Evolutionary conservation across 2,113 vertebrate species (phyloP).

Genomic region (Colossoma macropomum): DNA sequence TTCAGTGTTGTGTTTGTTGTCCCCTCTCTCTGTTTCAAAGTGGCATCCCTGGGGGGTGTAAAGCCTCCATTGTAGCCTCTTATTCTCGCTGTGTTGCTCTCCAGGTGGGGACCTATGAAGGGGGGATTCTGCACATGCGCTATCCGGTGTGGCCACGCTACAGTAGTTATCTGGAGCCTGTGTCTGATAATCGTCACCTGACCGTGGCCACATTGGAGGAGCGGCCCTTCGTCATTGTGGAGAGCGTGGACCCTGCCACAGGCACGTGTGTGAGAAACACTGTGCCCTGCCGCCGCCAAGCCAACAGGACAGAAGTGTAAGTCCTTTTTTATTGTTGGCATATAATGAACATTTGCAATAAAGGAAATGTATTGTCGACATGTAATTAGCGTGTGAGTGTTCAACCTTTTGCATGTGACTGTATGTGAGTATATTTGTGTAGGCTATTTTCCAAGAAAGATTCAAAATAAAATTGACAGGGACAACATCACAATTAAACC

Average conservation of each 20-base stretch:
- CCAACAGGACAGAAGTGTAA: constrained; percentile 89
- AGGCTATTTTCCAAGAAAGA: too few species aligned
- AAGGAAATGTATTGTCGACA: too few species aligned
- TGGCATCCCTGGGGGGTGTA: background rate
- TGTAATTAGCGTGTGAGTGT: too few species aligned
- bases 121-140: constrained; percentile 91
- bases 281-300: constrained; percentile 93
- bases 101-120: constrained; percentile 92
- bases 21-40: background rate
- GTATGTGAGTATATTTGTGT: too few species aligned
- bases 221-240: constrained; percentile 96
- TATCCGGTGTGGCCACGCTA: constrained; percentile 98
- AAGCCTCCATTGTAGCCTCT: constrained; percentile 16
- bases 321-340: background rate
- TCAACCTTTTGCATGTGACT: too few species aligned
- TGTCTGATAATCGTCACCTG: constrained; percentile 90
- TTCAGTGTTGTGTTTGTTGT: background rate
- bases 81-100: constrained; percentile 12
- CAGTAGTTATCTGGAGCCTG: constrained; percentile 87
- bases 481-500: too few species aligned
- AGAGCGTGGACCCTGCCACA: constrained; percentile 89
- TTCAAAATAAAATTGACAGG: too few species aligned
- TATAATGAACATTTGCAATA: too few species aligned
- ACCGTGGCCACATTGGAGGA: constrained; percentile 97
- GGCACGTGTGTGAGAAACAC: constrained; percentile 96